Conservation (phyloP, 2,797 vertebrate species). For the Mormyrops boulengeri region DNA sequence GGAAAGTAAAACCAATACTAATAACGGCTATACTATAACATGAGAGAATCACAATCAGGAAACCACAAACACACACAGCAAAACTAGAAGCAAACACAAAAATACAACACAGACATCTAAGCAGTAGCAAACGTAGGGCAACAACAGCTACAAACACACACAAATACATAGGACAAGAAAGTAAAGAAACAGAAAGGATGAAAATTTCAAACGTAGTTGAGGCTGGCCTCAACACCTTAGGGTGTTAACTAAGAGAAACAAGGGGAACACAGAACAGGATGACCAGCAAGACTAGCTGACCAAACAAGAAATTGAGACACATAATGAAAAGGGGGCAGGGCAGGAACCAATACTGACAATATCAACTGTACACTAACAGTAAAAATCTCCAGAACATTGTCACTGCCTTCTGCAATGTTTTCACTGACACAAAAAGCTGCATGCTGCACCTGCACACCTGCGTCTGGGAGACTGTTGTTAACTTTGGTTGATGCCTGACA, state of each 20-base stretch:
- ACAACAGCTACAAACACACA: background rate
- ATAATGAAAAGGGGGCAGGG: background rate
- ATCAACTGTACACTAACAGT: background rate
- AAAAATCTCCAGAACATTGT: background rate
- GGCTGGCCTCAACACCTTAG: background rate
- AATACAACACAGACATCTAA: background rate
- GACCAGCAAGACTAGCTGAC: background rate
- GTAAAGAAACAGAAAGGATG: background rate
- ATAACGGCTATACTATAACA: background rate
- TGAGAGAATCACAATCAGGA: background rate
- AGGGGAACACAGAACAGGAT: background rate
- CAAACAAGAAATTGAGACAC: background rate
- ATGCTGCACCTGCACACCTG: background rate
- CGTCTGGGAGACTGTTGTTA: background rate
- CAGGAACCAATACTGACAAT: background rate
- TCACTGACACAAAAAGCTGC: background rate
- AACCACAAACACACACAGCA: background rate
- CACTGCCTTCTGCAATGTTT: background rate
- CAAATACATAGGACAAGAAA: background rate
- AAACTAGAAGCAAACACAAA: background rate
- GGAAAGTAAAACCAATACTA: background rate
- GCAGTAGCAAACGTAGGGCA: background rate
- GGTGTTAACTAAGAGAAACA: background rate
- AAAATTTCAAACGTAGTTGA: background rate
- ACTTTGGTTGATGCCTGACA: background rate